Percentiles rank a stretch among this genome's conserved stretches.
These are phyloP conservation scores for Galago senegalensis DNA, from an alignment of 2,797 vertebrate species.

Conservation along the genomic window DNA sequence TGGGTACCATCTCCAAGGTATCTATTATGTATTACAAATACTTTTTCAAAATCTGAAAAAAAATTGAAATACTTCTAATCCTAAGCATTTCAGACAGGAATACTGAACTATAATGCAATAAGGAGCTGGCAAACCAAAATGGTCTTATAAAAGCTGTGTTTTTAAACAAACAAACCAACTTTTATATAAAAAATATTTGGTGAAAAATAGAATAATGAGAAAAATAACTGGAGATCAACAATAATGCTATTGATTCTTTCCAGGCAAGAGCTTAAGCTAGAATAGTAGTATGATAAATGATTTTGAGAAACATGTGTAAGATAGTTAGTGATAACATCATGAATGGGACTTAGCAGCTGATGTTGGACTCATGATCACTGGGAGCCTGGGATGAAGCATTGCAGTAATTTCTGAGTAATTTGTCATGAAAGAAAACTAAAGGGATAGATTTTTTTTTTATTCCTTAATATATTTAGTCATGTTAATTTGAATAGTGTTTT, in stretches of 20 bases:
- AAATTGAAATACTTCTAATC: background rate
- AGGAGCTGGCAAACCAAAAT: background rate
- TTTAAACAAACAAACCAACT: background rate
- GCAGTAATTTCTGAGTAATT: background rate
- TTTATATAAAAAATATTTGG: background rate
- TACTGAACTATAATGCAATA: background rate
- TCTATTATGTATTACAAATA: background rate
- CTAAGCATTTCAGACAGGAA: background rate
- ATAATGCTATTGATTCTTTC: background rate
- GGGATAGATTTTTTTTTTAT: background rate
- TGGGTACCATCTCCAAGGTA: background rate
- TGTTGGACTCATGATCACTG: background rate
- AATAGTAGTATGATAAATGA: background rate
- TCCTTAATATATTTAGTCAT: background rate
- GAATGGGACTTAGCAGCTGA: background rate
- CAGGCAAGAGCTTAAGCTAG: background rate
- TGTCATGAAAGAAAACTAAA: constrained; percentile 33
- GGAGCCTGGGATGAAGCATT: background rate
- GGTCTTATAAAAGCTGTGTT: background rate
- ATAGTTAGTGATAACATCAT: background rate
- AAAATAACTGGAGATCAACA: background rate
- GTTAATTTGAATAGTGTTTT: constrained; percentile 3
- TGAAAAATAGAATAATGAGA: background rate
- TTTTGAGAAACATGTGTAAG: background rate
- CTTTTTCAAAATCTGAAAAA: background rate